phyloP scores from a whole-genome alignment of 2,797 vertebrate species.

The Glyptemys insculpta region DNA sequence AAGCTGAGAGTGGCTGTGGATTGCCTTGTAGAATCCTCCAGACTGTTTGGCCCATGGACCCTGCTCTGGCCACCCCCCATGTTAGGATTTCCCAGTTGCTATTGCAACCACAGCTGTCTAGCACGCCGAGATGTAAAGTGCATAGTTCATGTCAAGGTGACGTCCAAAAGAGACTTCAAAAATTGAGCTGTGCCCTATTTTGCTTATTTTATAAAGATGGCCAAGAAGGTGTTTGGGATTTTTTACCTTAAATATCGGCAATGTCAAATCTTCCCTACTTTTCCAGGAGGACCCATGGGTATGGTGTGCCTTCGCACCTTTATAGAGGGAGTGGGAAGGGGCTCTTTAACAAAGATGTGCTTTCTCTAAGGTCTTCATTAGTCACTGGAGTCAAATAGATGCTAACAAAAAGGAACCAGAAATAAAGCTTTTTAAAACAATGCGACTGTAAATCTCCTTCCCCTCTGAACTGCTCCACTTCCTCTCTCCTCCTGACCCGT shows the following conservation, averaged over 20 bases:
- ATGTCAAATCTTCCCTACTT: neutral
- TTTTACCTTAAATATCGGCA: neutral
- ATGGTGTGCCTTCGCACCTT: too few relatives aligned
- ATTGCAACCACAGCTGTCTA: neutral
- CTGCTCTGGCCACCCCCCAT: neutral
- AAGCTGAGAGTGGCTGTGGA: neutral
- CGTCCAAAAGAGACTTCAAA: neutral
- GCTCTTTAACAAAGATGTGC: neutral
- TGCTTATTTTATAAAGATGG: neutral
- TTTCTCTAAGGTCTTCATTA: neutral
- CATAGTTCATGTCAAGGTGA: rapidly evolving
- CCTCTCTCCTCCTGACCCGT: neutral
- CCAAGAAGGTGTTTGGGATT: neutral
- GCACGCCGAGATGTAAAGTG: rapidly evolving
- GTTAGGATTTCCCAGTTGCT: neutral
- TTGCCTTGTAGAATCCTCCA: rapidly evolving
- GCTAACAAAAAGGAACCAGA: constrained; percentile 9
- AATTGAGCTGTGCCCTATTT: rapidly evolving
- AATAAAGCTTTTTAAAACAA: neutral
- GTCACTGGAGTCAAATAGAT: neutral
- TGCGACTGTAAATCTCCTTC: neutral
- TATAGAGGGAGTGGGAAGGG: neutral
- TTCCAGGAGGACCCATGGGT: rapidly evolving
- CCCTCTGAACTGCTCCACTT: neutral
- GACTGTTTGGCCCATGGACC: neutral